phyloP scores from a whole-genome alignment of 2,888 invertebrate species.

The Tanaodytes sp. region DNA sequence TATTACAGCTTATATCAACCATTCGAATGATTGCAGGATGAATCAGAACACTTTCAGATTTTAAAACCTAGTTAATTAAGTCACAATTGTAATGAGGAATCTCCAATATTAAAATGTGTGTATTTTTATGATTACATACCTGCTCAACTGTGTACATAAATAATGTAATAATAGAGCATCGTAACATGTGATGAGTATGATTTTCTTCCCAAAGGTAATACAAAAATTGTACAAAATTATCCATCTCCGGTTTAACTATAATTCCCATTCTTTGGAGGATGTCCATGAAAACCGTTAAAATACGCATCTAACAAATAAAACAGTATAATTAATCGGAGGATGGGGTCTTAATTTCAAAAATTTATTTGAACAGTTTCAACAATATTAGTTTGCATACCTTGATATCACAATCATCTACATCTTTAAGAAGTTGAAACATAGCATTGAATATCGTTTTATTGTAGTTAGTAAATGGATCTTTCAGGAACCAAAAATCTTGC shows the following conservation, averaged over 20 bases:
- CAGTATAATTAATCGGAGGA: too few species aligned
- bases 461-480: constrained; percentile 88
- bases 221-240: constrained; percentile 85
- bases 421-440: constrained; percentile 87
- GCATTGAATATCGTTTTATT: constrained; percentile 85
- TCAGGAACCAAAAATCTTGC: constrained; percentile 93
- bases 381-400: too few species aligned
- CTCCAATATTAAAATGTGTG: too few species aligned
- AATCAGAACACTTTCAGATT: constrained; percentile 79
- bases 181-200: constrained; percentile 84
- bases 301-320: constrained; percentile 94
- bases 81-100: too few species aligned
- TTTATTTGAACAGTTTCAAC: too few species aligned
- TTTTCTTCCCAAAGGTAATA: constrained; percentile 92
- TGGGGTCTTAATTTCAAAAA: too few species aligned
- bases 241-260: constrained; percentile 81
- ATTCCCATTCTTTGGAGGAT: constrained; percentile 89
- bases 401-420: constrained; percentile 92
- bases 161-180: constrained; percentile 91
- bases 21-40: constrained; percentile 70
- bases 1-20: constrained; percentile 2
- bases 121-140: too few species aligned
- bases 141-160: constrained; percentile 50
- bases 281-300: constrained; percentile 90
- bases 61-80: constrained; percentile 78